Conservation (phyloP, 2,113 vertebrate species). For the Struthidea cinerea region DNA sequence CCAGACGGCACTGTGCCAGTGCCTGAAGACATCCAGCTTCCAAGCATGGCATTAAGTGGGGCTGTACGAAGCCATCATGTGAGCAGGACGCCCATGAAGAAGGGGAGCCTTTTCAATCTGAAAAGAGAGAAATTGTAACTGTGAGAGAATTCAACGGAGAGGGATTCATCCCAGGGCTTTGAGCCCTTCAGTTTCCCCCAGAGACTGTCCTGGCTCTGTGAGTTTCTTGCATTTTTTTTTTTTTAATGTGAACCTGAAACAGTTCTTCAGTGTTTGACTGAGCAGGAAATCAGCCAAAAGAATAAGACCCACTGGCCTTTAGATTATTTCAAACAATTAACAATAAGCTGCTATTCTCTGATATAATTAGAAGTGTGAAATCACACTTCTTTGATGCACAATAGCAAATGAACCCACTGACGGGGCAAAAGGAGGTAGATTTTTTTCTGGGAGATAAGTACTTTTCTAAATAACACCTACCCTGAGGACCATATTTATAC, state of each 20-base stretch:
- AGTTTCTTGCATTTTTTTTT: neutral
- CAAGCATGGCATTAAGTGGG: neutral
- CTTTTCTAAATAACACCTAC: neutral
- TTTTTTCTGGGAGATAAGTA: neutral
- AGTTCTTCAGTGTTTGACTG: neutral
- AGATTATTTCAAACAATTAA: neutral
- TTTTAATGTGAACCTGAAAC: neutral
- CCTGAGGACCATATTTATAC: neutral
- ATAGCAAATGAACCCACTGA: neutral
- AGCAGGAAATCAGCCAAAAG: neutral
- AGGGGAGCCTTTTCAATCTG: neutral
- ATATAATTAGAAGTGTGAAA: neutral
- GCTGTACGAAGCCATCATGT: rapidly evolving
- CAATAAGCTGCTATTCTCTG: neutral
- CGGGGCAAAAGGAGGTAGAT: neutral
- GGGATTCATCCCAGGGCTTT: neutral
- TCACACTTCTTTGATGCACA: neutral
- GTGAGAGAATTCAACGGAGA: neutral
- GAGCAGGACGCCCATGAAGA: neutral
- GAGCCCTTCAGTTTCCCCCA: neutral
- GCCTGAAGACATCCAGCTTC: neutral
- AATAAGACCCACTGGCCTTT: neutral
- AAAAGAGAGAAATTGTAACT: neutral
- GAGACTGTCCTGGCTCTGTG: neutral
- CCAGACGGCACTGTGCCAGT: rapidly evolving